Evolutionary conservation across 2,797 vertebrate genomes (phyloP), one percentile per base, ranked within the genome.

Genomic region (Myripristis jacobus): DNA sequence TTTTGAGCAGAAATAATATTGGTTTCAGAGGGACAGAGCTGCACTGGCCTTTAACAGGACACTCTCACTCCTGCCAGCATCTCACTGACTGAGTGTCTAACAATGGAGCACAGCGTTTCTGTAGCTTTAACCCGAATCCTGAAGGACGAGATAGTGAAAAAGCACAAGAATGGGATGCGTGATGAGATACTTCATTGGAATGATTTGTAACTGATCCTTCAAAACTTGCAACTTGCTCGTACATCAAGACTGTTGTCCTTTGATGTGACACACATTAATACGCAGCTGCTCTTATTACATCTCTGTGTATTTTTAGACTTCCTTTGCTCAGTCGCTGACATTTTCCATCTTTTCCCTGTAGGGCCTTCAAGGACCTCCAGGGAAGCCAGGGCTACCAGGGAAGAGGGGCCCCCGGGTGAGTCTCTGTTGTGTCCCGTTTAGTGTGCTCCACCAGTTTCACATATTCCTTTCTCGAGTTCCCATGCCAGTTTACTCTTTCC

Each of bases 371-470:
- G 98, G 98, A 77, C 92, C 95, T 77, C 94, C 95, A 1, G 98
- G 97, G 48, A 93, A 96, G 76, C 94, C 94, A 88, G 98, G 97
- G 88, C 93, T 94, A 81, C 94, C 93, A 16, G 98, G 98, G 68
- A 95, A 95, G 88, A 95, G 96, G 88, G 98, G 97, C 1, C 95
- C 96, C 22, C 88, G 95, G 92, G 98, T 99, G 92, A 96, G 97
- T 92, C 27, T 55, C 11, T 61, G 21, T 31, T 76, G 22, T 65
- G 46, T 62, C 55, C 31, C 50, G 8, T 22, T 19, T 12, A 7
- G 3, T 18, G 24, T 18, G 7, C 24, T 34, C 34, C 24, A 67
- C 58, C 76, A 21, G 15, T 80, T 72, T 73, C 47, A 47, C 51
- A 47, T 52, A 73, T 27, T 53, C 2, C 34, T 47, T 55, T 38